These are phyloP conservation scores for Sebastes fasciatus DNA, from an alignment of 2,113 vertebrate genomes.

Conservation along the genomic window DNA sequence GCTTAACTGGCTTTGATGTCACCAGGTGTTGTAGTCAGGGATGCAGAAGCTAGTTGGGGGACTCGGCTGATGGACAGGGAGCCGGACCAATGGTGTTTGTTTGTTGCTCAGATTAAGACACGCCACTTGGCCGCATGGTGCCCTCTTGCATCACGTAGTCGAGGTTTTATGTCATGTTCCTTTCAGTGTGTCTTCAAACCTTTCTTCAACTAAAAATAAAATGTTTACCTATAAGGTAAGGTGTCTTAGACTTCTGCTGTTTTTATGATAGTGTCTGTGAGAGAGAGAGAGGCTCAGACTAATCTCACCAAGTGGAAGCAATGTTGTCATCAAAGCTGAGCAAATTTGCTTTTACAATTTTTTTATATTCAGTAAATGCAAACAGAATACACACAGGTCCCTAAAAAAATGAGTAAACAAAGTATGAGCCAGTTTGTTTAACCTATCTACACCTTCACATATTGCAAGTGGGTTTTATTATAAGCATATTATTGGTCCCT, in stretches of 20 bases:
- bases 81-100: constrained; percentile 36
- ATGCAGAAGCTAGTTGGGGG: constrained; percentile 57
- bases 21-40: constrained; percentile 56
- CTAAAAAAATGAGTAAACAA: background rate
- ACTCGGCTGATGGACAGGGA: constrained; percentile 38
- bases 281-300: background rate
- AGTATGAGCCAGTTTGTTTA: background rate
- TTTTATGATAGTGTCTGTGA: background rate
- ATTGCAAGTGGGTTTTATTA: background rate
- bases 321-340: background rate
- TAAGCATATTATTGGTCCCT: background rate
- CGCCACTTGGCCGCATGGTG: constrained; percentile 31
- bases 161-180: background rate
- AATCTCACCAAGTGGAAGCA: background rate
- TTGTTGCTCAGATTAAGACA: constrained; percentile 56
- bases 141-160: constrained; percentile 13
- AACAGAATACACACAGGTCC: background rate
- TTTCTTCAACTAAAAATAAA: background rate
- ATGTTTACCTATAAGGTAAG: background rate
- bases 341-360: background rate
- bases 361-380: background rate
- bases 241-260: background rate
- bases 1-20: constrained; percentile 67
- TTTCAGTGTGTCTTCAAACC: background rate
- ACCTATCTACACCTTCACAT: background rate